A percentile compares a stretch with the other conserved stretches of the same genome.
Conservation (phyloP, 2,113 vertebrate species). For the Noctilio leporinus region DNA sequence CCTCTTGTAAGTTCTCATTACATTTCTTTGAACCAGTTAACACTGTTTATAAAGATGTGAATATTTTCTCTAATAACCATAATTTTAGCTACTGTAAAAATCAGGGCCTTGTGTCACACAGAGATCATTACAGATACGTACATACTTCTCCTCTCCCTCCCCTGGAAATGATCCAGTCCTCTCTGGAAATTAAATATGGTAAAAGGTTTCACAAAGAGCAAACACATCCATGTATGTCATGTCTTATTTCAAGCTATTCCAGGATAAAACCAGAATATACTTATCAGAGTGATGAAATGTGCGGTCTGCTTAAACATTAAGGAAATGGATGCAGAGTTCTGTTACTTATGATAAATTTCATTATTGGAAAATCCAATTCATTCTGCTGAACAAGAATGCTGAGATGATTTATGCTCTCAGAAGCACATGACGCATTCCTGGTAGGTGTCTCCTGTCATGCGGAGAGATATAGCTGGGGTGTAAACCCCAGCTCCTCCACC, state of each 20-base stretch:
- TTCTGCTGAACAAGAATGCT: not conserved
- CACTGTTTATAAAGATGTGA: slow-evolving; percentile 66
- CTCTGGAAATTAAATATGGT: slow-evolving; percentile 48
- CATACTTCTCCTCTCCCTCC: not conserved
- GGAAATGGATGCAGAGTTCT: not conserved
- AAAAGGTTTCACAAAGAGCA: slow-evolving; percentile 37
- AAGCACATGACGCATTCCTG: not conserved
- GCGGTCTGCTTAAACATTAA: slow-evolving; percentile 18
- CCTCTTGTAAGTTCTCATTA: slow-evolving; percentile 63
- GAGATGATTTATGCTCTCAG: not conserved
- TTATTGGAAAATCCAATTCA: slow-evolving; percentile 49
- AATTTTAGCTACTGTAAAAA: slow-evolving; percentile 65
- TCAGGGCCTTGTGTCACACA: slow-evolving; percentile 1
- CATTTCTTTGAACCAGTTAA: slow-evolving; percentile 54
- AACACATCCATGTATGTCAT: not conserved
- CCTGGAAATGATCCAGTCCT: slow-evolving; percentile 45
- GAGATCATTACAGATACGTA: slow-evolving; percentile 36
- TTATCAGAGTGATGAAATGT: not conserved
- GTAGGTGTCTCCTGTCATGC: not conserved
- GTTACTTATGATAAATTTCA: slow-evolving; percentile 33
- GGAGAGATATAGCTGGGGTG: not conserved
- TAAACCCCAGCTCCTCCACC: not conserved
- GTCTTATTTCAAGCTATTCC: slow-evolving; percentile 13
- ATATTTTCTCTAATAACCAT: slow-evolving; percentile 66
- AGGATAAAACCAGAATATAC: slow-evolving; percentile 18